phyloP scores from a whole-genome alignment of 2,113 vertebrate species.

The Aegypius monachus region DNA sequence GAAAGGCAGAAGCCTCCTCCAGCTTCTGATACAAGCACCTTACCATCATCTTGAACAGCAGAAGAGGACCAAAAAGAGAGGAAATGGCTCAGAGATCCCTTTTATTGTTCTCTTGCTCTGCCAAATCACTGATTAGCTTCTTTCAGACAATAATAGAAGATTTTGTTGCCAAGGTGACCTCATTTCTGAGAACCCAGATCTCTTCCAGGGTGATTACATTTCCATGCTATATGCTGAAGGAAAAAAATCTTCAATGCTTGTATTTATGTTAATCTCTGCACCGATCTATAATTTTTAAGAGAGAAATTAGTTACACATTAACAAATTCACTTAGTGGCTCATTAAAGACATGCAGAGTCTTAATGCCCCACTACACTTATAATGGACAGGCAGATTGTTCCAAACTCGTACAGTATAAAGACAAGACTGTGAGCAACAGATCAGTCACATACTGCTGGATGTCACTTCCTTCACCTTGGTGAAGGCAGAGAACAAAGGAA shows the following conservation, averaged over 20 bases:
- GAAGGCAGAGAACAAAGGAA: neutral
- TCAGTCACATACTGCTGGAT: neutral
- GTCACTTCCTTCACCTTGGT: neutral
- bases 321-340: neutral
- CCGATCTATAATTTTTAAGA: neutral
- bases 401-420: neutral
- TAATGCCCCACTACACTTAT: neutral
- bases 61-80: neutral
- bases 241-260: neutral
- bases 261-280: conserved; percentile 28
- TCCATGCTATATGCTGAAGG: neutral
- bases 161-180: conserved; percentile 58
- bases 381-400: neutral
- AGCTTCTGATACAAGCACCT: neutral
- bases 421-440: neutral
- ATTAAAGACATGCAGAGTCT: neutral
- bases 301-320: neutral
- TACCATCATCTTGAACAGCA: neutral
- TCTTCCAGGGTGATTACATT: conserved; percentile 9
- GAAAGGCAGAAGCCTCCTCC: neutral
- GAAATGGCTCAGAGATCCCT: neutral
- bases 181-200: conserved; percentile 16
- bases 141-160: conserved; percentile 29
- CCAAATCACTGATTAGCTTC: conserved; percentile 31
- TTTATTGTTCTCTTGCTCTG: neutral